phyloP scores from a whole-genome alignment of 2,797 vertebrate genomes.

The Pantherophis alleghaniensis region DNA sequence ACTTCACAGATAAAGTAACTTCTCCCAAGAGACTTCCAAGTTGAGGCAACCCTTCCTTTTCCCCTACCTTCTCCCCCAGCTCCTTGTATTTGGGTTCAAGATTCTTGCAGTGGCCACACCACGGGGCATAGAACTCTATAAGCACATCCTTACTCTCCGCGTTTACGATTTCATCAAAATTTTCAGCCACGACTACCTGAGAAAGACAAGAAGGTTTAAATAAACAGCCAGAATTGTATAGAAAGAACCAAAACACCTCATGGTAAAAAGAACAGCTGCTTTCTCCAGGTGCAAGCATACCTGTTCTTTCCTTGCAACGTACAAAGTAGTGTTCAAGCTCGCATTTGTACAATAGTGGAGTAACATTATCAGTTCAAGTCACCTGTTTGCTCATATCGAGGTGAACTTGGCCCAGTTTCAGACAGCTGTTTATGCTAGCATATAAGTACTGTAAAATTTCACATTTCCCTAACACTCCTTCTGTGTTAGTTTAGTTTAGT shows the following conservation, averaged over 20 bases:
- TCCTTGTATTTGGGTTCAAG: conserved; percentile 97
- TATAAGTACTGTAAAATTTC: neutral
- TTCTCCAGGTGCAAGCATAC: neutral
- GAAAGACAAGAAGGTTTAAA: neutral
- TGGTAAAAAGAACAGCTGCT: neutral
- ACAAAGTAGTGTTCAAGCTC: neutral
- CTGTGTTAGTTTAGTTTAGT: neutral
- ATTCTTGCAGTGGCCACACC: conserved; percentile 98
- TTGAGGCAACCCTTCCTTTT: neutral
- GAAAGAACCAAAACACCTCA: neutral
- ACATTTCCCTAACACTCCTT: neutral
- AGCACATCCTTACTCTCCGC: conserved; percentile 93
- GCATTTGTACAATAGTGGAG: neutral
- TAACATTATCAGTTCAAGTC: neutral
- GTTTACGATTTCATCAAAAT: conserved; percentile 88
- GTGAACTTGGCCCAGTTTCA: neutral
- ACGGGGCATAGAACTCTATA: conserved; percentile 96
- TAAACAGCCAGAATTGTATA: neutral
- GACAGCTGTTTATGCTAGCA: neutral
- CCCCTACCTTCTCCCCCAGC: conserved; percentile 90
- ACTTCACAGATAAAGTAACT: neutral
- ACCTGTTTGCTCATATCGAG: neutral
- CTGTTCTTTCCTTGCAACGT: neutral
- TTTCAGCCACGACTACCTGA: conserved; percentile 81
- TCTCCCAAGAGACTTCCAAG: neutral